A percentile compares a stretch with the other conserved stretches of the same genome.
Conservation (phyloP, 2,113 vertebrate species). For the Steatornis caripensis region DNA sequence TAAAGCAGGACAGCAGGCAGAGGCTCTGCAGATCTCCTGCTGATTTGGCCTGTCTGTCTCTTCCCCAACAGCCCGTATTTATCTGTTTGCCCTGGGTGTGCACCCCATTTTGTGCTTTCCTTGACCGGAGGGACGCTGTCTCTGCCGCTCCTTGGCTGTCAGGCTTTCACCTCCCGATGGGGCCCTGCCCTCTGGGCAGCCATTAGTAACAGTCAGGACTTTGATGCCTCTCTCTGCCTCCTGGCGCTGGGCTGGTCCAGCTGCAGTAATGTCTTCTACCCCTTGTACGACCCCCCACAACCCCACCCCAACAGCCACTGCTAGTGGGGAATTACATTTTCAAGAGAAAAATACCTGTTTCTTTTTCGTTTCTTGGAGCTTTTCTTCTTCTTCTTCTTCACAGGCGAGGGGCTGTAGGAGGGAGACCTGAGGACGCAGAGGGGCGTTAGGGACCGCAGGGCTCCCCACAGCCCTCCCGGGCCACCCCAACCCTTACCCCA, state of each 20-base stretch:
- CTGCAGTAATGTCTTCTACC: not conserved
- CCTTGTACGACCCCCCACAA: not conserved
- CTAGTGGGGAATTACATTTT: fast-evolving
- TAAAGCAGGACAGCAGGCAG: not conserved
- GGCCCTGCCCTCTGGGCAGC: not conserved
- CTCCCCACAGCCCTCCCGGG: not conserved
- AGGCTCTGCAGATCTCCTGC: fast-evolving
- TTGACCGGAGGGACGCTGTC: fast-evolving
- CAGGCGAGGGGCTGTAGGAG: constrained; percentile 86
- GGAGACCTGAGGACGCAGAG: constrained; percentile 77
- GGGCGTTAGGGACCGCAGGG: not conserved
- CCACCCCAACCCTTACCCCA: not conserved
- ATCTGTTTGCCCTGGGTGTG: not conserved
- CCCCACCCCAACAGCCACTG: not conserved
- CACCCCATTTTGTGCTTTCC: not conserved
- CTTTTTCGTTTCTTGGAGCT: constrained; percentile 91
- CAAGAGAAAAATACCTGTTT: constrained; percentile 76
- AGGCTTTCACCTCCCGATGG: fast-evolving
- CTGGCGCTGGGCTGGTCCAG: fast-evolving
- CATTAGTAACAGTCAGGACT: not conserved
- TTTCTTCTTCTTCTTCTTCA: constrained; percentile 94
- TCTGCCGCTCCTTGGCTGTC: not conserved
- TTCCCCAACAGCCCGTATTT: fast-evolving
- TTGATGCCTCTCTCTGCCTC: not conserved
- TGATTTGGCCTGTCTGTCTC: not conserved